Percentiles rank a stretch among this genome's conserved stretches.
phyloP scores from a whole-genome alignment of 2,113 vertebrate genomes.

The Brienomyrus brachyistius region DNA sequence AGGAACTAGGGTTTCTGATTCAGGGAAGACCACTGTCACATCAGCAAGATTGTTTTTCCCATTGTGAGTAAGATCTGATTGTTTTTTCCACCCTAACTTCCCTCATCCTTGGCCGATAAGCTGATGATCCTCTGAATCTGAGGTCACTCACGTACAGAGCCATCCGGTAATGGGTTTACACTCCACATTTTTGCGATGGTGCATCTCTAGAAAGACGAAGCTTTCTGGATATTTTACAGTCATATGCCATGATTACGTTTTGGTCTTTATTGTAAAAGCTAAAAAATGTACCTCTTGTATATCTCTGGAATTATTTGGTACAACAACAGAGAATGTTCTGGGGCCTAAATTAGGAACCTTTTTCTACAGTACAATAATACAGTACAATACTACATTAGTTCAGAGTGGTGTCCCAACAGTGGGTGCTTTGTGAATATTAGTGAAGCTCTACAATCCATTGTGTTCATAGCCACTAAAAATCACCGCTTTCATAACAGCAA shows the following conservation, averaged over 20 bases:
- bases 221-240: neutral
- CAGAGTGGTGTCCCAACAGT: neutral
- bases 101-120: neutral
- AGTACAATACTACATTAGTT: neutral
- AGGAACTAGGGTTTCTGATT: neutral
- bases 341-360: neutral
- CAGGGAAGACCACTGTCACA: neutral
- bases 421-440: neutral
- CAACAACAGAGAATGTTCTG: neutral
- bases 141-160: neutral
- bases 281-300: neutral
- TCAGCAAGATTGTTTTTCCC: neutral
- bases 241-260: neutral
- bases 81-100: neutral
- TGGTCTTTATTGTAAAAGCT: neutral
- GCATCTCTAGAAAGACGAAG: neutral
- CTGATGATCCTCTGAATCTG: neutral
- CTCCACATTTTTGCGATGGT: neutral
- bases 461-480: neutral
- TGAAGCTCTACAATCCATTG: neutral
- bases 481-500: neutral
- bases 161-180: neutral
- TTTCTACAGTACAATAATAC: neutral
- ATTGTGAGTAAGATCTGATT: neutral
- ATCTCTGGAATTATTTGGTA: neutral